Base-by-base conservation (phyloP, 2,888 invertebrate genomes). In the Arctia plantaginis region DNA sequence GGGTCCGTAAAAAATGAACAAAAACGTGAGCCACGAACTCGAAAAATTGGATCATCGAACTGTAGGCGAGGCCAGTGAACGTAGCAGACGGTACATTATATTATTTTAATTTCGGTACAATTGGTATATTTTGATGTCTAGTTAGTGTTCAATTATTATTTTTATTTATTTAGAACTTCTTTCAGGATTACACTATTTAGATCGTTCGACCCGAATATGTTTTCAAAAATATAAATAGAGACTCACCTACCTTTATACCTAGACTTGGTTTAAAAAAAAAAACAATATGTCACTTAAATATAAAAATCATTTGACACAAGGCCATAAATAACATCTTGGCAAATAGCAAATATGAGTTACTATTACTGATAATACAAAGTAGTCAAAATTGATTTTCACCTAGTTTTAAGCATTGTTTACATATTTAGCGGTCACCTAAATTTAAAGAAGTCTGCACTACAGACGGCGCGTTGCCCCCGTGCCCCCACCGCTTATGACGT, bases 31-130 rank as follows among this genome's bases (percentile, higher is more conserved):
- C 86, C 84, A 89, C 89, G 90, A 91, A 91, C 92, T 92, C 88
- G 85, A 88, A 89, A 35, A 94, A 93, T 91, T 94, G 86, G 94
- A 93, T 91, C 93, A 92, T 93, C 93, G 93, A 94, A 94, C 94
- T 87, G 90, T 92, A 88, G 85, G 86, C 86, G 91, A 90, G 93
- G 89, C 92, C 91, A 92, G 87, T 89, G 90, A 93, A 91, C 90
- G 91, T 86, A 85, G 86, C 86, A 85, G 85, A 81, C 85, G 84
- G 81, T 85, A 81, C 82, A 85, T 86, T 86, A 79, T 80, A 77
- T 72, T 74, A 76, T 72, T 74, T 35, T 72, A 75, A 77, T 72
- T 67, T 77, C 65, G 41, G 71, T 66, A 64, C 66, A 67, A 82
- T 62, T 78, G 13, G 7, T 66, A 68, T 64, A 39, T 47, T 68